A percentile compares a stretch with the other conserved stretches of the same genome.
These are phyloP conservation scores for Hassar affinis DNA, from an alignment of 2,113 vertebrate genomes.

Conservation along the genomic window DNA sequence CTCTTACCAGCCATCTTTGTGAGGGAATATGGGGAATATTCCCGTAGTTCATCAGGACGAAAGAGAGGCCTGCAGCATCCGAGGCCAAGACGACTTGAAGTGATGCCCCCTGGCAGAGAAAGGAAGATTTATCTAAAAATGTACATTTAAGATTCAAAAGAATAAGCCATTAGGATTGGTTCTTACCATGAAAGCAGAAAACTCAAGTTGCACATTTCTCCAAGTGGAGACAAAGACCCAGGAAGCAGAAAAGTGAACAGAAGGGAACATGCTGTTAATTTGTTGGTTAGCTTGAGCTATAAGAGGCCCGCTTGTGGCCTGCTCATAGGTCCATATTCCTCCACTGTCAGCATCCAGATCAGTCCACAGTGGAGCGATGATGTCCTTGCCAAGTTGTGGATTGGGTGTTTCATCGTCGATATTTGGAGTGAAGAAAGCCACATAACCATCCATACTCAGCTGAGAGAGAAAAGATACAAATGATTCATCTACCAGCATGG, in stretches of 20 bases:
- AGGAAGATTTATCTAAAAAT: background rate
- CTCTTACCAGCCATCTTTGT: background rate
- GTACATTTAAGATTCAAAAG: background rate
- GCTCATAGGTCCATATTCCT: conserved; percentile 13
- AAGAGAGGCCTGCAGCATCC: background rate
- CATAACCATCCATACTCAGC: conserved; percentile 4
- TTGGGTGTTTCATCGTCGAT: background rate
- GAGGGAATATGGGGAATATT: background rate
- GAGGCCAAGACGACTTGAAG: conserved; percentile 33
- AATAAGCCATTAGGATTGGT: background rate
- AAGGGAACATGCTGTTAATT: conserved; percentile 5
- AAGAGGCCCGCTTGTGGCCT: conserved; percentile 17
- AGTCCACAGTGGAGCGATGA: conserved; percentile 37
- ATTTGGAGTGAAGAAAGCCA: background rate
- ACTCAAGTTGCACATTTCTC: background rate
- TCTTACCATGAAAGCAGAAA: background rate
- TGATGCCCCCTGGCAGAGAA: conserved; percentile 9
- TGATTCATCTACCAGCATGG: background rate
- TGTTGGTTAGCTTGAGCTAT: background rate
- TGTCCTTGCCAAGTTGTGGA: background rate
- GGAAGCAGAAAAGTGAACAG: background rate
- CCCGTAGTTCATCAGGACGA: conserved; percentile 27
- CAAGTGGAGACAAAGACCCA: conserved; percentile 41
- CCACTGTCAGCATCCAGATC: background rate
- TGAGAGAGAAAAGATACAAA: background rate